A percentile compares a stretch with the other conserved stretches of the same genome.
phyloP scores from a whole-genome alignment of 1,140 invertebrate species.

The Drosophila dunni region DNA sequence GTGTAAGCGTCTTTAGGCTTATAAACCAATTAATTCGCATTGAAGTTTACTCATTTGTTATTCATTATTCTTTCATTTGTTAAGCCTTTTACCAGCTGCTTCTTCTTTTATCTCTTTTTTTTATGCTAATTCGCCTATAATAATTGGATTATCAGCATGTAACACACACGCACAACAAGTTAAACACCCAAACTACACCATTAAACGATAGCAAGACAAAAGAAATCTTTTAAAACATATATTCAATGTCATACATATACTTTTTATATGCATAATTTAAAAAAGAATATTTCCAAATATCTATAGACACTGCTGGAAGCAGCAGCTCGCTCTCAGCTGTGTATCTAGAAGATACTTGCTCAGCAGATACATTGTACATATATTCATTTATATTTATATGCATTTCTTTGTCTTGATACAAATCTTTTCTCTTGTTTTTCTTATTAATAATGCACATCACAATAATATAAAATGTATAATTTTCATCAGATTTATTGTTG shows the following conservation, averaged over 20 bases:
- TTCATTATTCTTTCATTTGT: slow-evolving; percentile 16
- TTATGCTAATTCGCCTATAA: slow-evolving; percentile 5
- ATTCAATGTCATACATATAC: slow-evolving; percentile 56
- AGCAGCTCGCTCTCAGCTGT: neutral
- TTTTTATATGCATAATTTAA: slow-evolving; percentile 10
- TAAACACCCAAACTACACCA: neutral
- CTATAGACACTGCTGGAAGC: slow-evolving; percentile 19
- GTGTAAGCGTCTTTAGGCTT: slow-evolving; percentile 27
- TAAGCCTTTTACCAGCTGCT: neutral
- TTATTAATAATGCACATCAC: slow-evolving; percentile 29
- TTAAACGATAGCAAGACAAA: neutral
- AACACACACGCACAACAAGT: neutral
- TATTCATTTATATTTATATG: slow-evolving; percentile 3
- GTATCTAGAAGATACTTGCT: neutral
- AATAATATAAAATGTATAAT: slow-evolving; percentile 7
- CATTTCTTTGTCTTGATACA: slow-evolving; percentile 16
- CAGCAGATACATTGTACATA: slow-evolving; percentile 7
- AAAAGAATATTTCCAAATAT: slow-evolving; percentile 7
- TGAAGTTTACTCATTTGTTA: slow-evolving; percentile 25
- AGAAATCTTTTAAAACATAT: slow-evolving; percentile 4
- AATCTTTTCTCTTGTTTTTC: slow-evolving; percentile 25
- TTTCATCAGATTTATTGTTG: slow-evolving; percentile 12
- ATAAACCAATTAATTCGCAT: slow-evolving; percentile 39
- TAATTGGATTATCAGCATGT: slow-evolving; percentile 6
- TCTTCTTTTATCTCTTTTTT: neutral